Conservation (phyloP, 1,140 invertebrate genomes). For the Trichomalopsis sarcophagae region DNA sequence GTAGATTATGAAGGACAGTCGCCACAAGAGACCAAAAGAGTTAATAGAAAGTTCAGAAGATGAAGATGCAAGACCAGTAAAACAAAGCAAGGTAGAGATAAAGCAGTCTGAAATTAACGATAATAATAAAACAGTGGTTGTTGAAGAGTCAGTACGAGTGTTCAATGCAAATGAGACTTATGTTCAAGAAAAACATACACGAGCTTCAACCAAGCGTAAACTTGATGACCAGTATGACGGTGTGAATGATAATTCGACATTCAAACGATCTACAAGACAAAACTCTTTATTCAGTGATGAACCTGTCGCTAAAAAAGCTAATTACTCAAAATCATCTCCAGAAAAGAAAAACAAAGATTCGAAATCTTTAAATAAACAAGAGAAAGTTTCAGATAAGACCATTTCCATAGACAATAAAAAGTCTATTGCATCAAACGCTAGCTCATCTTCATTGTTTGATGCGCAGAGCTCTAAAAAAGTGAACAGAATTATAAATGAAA, state of each 20-base stretch:
- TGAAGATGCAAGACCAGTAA: slow-evolving; percentile 45
- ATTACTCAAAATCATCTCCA: slow-evolving; percentile 26
- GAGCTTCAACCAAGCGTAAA: slow-evolving; percentile 52
- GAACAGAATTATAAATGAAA: slow-evolving; percentile 58
- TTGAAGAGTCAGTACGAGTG: background rate
- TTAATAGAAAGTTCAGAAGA: slow-evolving; percentile 57
- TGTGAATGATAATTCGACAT: slow-evolving; percentile 18
- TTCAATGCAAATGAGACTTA: slow-evolving; percentile 26
- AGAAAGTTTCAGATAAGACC: slow-evolving; percentile 36
- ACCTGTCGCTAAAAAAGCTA: slow-evolving; percentile 56
- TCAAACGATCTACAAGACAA: background rate
- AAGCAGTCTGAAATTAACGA: slow-evolving; percentile 23
- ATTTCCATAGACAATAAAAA: background rate
- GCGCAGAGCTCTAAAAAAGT: slow-evolving; percentile 1
- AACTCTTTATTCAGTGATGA: slow-evolving; percentile 39
- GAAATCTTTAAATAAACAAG: background rate
- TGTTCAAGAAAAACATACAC: background rate
- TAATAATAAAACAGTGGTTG: background rate
- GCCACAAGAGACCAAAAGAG: slow-evolving; percentile 56
- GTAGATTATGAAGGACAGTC: slow-evolving; percentile 31
- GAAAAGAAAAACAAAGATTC: background rate
- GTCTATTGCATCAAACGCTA: slow-evolving; percentile 17
- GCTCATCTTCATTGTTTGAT: slow-evolving; percentile 43
- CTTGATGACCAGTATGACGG: slow-evolving; percentile 45
- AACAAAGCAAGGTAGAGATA: slow-evolving; percentile 57